Evolutionary conservation across 2,888 invertebrate species (phyloP).

Genomic region (Aphrophora alni): DNA sequence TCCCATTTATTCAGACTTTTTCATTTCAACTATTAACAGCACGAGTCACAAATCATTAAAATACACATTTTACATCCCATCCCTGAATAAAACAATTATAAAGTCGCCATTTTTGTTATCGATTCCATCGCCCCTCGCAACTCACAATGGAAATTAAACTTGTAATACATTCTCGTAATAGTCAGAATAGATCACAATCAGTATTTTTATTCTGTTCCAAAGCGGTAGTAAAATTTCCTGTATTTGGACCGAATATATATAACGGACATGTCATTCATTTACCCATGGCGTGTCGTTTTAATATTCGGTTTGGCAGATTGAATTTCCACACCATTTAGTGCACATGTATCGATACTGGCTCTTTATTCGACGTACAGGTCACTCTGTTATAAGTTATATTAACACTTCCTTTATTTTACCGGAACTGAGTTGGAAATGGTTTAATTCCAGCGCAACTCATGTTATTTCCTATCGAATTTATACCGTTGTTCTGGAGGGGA

Average conservation of each 20-base stretch:
- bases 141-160: not conserved
- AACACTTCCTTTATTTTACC: not conserved
- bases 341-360: not conserved
- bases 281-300: not conserved
- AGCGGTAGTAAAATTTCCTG: not conserved
- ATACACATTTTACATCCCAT: too few relatives aligned
- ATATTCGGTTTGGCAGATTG: not conserved
- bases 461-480: not conserved
- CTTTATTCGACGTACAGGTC: not conserved
- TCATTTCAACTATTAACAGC: too few relatives aligned
- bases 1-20: too few relatives aligned
- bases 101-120: not conserved
- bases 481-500: not conserved
- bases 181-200: not conserved
- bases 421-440: not conserved
- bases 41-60: too few relatives aligned
- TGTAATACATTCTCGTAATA: not conserved
- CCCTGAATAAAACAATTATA: not conserved
- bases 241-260: not conserved
- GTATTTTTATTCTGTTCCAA: not conserved
- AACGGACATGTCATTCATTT: not conserved
- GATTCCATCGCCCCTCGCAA: not conserved
- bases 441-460: not conserved
- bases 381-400: not conserved
- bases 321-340: not conserved